A percentile compares a stretch with the other conserved stretches of the same genome.
Evolutionary conservation across 2,113 vertebrate species (phyloP).

Genomic region (Hippocampus guttulatus): DNA sequence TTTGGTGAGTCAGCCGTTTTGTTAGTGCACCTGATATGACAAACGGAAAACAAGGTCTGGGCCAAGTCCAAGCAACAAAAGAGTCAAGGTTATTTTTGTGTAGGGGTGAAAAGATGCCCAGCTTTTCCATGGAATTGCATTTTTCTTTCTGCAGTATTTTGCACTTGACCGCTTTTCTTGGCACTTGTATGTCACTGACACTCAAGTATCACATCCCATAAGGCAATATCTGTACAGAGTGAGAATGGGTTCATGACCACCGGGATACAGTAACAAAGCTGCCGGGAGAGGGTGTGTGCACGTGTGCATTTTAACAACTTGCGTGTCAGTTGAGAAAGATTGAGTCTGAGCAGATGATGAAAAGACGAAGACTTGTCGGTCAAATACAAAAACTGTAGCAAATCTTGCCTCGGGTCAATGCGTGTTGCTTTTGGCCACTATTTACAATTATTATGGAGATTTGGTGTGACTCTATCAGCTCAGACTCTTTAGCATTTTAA

Average conservation of each 20-base stretch:
- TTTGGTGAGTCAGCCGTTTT: not conserved
- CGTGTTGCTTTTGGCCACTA: not conserved
- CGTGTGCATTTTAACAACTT: not conserved
- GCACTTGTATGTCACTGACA: not conserved
- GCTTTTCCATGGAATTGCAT: not conserved
- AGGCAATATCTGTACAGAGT: not conserved
- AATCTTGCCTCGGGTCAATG: not conserved
- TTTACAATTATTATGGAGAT: constrained; percentile 6
- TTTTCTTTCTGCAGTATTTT: not conserved
- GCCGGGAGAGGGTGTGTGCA: not conserved
- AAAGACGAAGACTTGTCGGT: not conserved
- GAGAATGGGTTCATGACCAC: not conserved
- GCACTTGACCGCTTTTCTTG: not conserved
- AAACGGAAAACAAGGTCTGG: not conserved
- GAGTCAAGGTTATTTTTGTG: not conserved
- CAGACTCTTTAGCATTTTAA: constrained; percentile 11
- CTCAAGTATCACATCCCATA: not conserved
- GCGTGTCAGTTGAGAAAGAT: not conserved
- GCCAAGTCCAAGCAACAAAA: not conserved
- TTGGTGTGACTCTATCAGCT: constrained; percentile 8
- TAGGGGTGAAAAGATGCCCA: not conserved
- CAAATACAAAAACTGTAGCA: not conserved
- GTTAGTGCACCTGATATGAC: not conserved
- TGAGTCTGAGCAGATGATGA: not conserved
- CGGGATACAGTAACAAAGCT: not conserved